phyloP scores from a whole-genome alignment of 2,113 vertebrate species.

The Arothron firmamentum region DNA sequence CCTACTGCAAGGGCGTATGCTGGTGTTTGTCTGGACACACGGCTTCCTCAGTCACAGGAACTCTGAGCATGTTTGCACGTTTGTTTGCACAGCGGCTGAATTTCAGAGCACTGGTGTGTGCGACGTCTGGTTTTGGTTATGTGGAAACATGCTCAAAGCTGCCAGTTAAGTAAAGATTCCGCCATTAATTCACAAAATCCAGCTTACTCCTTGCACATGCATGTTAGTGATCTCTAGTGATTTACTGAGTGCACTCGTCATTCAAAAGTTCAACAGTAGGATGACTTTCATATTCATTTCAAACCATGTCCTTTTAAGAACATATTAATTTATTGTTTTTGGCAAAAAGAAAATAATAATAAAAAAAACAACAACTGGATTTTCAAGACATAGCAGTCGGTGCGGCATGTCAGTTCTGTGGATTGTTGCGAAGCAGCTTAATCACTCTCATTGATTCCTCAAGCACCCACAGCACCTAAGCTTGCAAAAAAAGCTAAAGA shows the following conservation, averaged over 20 bases:
- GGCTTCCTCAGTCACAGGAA: conserved; percentile 48
- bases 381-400: conserved; percentile 69
- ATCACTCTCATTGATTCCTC: conserved; percentile 68
- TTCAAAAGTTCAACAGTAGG: conserved; percentile 67
- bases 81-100: neutral
- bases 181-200: conserved; percentile 66
- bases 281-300: conserved; percentile 68
- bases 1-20: conserved; percentile 71
- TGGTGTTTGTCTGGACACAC: conserved; percentile 70
- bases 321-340: conserved; percentile 20
- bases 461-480: conserved; percentile 77
- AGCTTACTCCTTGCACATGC: conserved; percentile 78
- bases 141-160: conserved; percentile 61
- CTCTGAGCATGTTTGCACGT: conserved; percentile 53
- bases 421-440: conserved; percentile 71
- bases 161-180: conserved; percentile 36
- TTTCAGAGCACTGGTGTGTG: neutral
- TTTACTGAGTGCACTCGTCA: conserved; percentile 72
- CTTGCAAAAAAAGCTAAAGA: conserved; percentile 72
- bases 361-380: conserved; percentile 29
- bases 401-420: conserved; percentile 73
- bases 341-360: conserved; percentile 53
- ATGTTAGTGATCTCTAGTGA: conserved; percentile 77
- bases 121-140: conserved; percentile 7
- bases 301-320: conserved; percentile 59